Percentiles rank a stretch among this genome's conserved stretches.
Evolutionary conservation across 2,113 vertebrate genomes (phyloP).

Genomic region (Clinocottus analis): DNA sequence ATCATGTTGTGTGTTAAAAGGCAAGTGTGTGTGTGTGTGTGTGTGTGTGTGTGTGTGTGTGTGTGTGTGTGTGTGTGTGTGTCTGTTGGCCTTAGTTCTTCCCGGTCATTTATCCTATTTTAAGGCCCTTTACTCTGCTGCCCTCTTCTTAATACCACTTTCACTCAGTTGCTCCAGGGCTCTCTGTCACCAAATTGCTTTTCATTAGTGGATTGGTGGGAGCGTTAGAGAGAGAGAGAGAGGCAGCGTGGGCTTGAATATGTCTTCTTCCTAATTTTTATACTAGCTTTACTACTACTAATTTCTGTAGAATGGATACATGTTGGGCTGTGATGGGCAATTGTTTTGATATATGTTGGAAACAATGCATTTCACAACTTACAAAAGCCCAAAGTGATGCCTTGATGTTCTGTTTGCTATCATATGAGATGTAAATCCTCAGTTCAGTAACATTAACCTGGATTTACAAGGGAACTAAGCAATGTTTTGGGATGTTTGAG

Average conservation of each 20-base stretch:
- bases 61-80: constrained; percentile 53
- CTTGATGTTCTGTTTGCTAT: not conserved
- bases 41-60: constrained; percentile 49
- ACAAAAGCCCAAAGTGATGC: not conserved
- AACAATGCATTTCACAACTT: not conserved
- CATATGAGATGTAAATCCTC: not conserved
- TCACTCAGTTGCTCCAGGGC: constrained; percentile 53
- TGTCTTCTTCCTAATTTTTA: not conserved
- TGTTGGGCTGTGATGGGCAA: not conserved
- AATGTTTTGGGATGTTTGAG: not conserved
- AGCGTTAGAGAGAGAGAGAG: constrained; percentile 31
- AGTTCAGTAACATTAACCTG: not conserved
- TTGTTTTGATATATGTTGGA: not conserved
- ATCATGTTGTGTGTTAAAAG: constrained; percentile 45
- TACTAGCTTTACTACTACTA: not conserved
- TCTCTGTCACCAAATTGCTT: constrained; percentile 57
- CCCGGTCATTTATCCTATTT: constrained; percentile 72
- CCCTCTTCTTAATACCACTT: constrained; percentile 64
- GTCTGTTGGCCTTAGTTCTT: constrained; percentile 48
- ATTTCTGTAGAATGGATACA: constrained; percentile 20
- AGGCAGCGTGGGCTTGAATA: constrained; percentile 13
- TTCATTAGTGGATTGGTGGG: constrained; percentile 65
- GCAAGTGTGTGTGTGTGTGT: constrained; percentile 53
- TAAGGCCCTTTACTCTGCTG: constrained; percentile 61
- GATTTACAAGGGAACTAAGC: not conserved